phyloP scores from a whole-genome alignment of 2,888 invertebrate species.

The Leptopilina syphax region DNA sequence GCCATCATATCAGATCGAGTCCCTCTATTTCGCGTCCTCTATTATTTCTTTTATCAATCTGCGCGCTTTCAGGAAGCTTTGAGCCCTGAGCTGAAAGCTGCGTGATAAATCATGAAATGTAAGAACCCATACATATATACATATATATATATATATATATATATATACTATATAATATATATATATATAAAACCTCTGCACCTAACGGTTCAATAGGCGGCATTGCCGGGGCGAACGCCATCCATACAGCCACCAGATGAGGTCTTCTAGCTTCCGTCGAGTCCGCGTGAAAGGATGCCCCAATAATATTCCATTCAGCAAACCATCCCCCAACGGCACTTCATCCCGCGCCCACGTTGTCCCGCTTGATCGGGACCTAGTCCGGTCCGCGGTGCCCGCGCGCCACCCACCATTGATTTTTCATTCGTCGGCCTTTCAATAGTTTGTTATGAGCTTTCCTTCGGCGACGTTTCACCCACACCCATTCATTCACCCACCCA shows the following conservation, averaged over 20 bases:
- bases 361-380: constrained; percentile 62
- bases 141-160: constrained; percentile 24
- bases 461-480: constrained; percentile 66
- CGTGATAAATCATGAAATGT: constrained; percentile 77
- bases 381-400: constrained; percentile 61
- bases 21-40: constrained; percentile 74
- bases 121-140: constrained; percentile 70
- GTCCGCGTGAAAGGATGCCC: constrained; percentile 77
- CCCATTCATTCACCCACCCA: constrained; percentile 51
- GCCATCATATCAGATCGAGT: constrained; percentile 71
- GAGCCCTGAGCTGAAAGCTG: constrained; percentile 74
- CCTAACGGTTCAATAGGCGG: constrained; percentile 73
- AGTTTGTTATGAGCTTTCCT: constrained; percentile 76
- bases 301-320: constrained; percentile 77
- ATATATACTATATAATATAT: constrained; percentile 58
- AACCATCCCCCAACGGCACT: constrained; percentile 58
- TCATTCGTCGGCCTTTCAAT: constrained; percentile 76
- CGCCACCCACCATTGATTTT: constrained; percentile 72
- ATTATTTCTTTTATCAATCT: constrained; percentile 77
- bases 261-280: constrained; percentile 76
- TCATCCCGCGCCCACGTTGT: constrained; percentile 49
- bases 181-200: constrained; percentile 63
- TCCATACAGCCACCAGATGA: constrained; percentile 75
- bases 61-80: constrained; percentile 74
- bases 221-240: constrained; percentile 73